Percentiles rank a stretch among this genome's conserved stretches.
Evolutionary conservation across 1,140 invertebrate species (phyloP).

Genomic region (Mesaphorura yosii): DNA sequence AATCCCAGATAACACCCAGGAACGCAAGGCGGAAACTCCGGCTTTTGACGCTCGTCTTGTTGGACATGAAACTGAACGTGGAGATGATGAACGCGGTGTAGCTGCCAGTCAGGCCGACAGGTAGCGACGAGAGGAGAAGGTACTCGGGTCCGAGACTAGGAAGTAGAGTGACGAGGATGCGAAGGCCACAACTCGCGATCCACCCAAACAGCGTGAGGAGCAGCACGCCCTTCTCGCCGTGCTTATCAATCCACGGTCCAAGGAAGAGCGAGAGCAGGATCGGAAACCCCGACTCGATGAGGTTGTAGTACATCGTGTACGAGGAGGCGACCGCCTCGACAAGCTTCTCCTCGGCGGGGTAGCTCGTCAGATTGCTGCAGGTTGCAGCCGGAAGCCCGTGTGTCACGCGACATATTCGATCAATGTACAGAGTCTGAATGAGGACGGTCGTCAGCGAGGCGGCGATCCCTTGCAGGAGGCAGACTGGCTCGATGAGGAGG

Average conservation of each 20-base stretch:
- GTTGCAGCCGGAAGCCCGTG: background rate
- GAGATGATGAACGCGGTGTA: slow-evolving; percentile 1
- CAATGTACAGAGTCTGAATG: slow-evolving; percentile 25
- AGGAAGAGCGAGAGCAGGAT: slow-evolving; percentile 4
- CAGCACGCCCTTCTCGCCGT: slow-evolving; percentile 9
- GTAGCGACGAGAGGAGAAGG: slow-evolving; percentile 3
- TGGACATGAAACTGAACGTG: slow-evolving; percentile 1
- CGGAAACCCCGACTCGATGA: slow-evolving; percentile 1
- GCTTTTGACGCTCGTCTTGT: background rate
- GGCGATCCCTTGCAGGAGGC: slow-evolving; percentile 22
- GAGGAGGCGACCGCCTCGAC: background rate
- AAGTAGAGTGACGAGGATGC: background rate
- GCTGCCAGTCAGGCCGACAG: slow-evolving; percentile 12
- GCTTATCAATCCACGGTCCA: slow-evolving; percentile 8
- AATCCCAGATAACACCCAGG: background rate
- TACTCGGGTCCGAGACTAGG: slow-evolving; percentile 1
- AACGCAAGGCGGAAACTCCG: slow-evolving; percentile 13
- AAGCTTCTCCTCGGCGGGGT: background rate
- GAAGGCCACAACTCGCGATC: background rate
- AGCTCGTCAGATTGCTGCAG: slow-evolving; percentile 13
- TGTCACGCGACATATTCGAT: slow-evolving; percentile 16
- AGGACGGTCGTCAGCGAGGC: slow-evolving; percentile 11
- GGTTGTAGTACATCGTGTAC: background rate
- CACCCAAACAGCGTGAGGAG: slow-evolving; percentile 9
- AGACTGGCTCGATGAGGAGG: slow-evolving; percentile 24